A percentile compares a stretch with the other conserved stretches of the same genome.
These are phyloP conservation scores for Lasioglossum leucozonium DNA, from an alignment of 2,888 invertebrate genomes.

Conservation along the genomic window DNA sequence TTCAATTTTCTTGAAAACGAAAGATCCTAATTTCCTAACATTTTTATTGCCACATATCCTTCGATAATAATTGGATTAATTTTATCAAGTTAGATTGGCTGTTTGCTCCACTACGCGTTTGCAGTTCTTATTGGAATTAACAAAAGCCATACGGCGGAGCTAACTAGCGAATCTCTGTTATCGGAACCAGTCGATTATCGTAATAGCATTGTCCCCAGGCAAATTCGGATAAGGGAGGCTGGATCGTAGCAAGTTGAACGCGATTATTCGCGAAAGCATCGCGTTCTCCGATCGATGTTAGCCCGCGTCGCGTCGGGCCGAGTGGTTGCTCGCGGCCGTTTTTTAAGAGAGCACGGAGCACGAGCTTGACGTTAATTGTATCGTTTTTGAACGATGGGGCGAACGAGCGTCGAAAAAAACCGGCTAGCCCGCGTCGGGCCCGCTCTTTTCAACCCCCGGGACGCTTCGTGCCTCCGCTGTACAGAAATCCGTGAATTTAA, in stretches of 20 bases:
- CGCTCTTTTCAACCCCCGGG: slow-evolving; percentile 30
- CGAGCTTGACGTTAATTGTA: slow-evolving; percentile 54
- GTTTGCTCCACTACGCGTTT: not conserved
- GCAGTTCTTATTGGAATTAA: no score
- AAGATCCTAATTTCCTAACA: no score
- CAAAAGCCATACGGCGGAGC: no score
- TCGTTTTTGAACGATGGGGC: slow-evolving; percentile 53
- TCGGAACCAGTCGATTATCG: not conserved
- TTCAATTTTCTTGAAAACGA: not conserved
- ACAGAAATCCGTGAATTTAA: slow-evolving; percentile 50
- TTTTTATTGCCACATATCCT: no score
- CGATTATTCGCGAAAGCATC: slow-evolving; percentile 42
- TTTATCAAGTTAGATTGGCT: no score
- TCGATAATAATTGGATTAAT: no score
- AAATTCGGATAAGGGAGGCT: not conserved
- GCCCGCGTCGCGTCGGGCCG: not conserved
- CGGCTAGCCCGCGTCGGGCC: not conserved
- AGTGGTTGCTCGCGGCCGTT: slow-evolving; percentile 33
- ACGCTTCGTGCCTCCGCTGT: slow-evolving; percentile 32
- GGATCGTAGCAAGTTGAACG: not conserved
- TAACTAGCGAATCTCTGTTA: not conserved
- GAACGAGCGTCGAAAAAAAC: slow-evolving; percentile 4
- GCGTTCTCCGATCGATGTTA: slow-evolving; percentile 30
- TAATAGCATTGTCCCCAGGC: not conserved
- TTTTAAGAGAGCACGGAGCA: slow-evolving; percentile 44